phyloP scores from a whole-genome alignment of 2,888 invertebrate genomes.

The Parnassius apollo region DNA sequence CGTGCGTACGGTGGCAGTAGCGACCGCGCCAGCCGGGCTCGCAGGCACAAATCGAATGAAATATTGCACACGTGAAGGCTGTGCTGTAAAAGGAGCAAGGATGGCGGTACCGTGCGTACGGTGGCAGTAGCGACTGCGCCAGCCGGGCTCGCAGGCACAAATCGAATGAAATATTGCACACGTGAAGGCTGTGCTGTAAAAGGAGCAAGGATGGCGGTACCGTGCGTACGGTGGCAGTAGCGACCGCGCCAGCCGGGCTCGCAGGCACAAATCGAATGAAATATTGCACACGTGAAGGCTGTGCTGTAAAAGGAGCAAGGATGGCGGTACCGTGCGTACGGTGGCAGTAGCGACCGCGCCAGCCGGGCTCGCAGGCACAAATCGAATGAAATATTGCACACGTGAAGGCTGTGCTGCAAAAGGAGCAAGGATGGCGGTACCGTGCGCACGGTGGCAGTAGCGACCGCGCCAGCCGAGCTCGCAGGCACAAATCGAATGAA shows the following conservation, averaged over 20 bases:
- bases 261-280: slow-evolving; percentile 82
- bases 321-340: no score
- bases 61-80: neutral
- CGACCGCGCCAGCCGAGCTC: slow-evolving; percentile 85
- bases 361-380: slow-evolving; percentile 91
- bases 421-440: slow-evolving; percentile 69
- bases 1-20: no score
- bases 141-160: slow-evolving; percentile 91
- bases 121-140: slow-evolving; percentile 51
- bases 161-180: neutral
- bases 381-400: neutral
- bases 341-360: slow-evolving; percentile 51
- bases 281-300: neutral
- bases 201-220: slow-evolving; percentile 76
- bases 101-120: no score
- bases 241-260: slow-evolving; percentile 85
- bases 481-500: slow-evolving; percentile 82
- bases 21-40: slow-evolving; percentile 85
- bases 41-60: slow-evolving; percentile 82
- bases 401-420: slow-evolving; percentile 58
- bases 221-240: no score
- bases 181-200: slow-evolving; percentile 58
- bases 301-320: slow-evolving; percentile 81
- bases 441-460: slow-evolving; percentile 38
- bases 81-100: slow-evolving; percentile 81